These are phyloP conservation scores for Pteropus rufus DNA, from an alignment of 2,797 vertebrate genomes.

Conservation along the genomic window DNA sequence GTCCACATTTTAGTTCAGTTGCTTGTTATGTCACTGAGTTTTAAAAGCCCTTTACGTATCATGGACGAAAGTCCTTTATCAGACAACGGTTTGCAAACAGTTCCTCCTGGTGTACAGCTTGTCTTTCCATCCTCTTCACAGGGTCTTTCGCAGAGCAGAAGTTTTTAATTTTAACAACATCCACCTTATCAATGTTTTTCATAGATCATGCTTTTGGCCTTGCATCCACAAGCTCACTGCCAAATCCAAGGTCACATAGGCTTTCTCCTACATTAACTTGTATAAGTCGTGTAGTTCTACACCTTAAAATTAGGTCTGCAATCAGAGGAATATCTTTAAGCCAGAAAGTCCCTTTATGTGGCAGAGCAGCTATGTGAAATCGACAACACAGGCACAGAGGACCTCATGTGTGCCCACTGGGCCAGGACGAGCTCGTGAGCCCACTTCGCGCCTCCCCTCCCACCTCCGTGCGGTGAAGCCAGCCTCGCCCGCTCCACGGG, in stretches of 20 bases:
- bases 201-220: not conserved
- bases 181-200: not conserved
- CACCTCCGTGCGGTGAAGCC: accelerated
- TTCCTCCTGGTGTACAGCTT: not conserved
- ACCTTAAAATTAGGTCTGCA: not conserved
- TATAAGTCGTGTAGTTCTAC: not conserved
- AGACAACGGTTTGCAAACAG: accelerated
- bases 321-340: not conserved
- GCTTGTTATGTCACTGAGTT: not conserved
- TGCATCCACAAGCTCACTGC: not conserved
- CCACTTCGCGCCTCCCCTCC: too few species aligned
- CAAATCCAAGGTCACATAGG: not conserved
- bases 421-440: too few species aligned
- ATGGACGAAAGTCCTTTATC: too few species aligned
- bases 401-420: too few species aligned
- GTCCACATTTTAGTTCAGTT: too few species aligned
- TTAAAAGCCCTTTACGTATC: too few species aligned
- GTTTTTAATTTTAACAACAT: not conserved
- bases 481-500: accelerated
- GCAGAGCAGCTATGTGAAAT: too few species aligned
- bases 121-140: not conserved
- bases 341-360: not conserved
- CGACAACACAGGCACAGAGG: too few species aligned
- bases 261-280: not conserved
- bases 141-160: not conserved